phyloP scores from a whole-genome alignment of 2,113 vertebrate genomes.

The Myrmophylax atrothorax region DNA sequence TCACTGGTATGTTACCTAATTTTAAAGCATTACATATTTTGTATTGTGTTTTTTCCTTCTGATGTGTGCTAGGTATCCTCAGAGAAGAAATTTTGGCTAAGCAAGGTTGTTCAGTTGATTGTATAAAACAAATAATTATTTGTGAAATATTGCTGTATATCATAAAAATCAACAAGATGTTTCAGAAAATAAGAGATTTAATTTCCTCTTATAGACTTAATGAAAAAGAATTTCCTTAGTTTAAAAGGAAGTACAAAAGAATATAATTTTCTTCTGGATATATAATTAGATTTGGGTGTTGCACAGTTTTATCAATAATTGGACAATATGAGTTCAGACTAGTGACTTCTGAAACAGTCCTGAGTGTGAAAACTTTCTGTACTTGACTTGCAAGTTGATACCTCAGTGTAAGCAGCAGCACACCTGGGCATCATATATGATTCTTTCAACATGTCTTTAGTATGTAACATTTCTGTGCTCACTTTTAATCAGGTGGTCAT shows the following conservation, averaged over 20 bases:
- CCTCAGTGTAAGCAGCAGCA: constrained; percentile 21
- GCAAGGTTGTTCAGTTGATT: not conserved
- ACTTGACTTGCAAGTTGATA: constrained; percentile 6
- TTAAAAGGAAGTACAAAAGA: not conserved
- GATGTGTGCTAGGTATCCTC: not conserved
- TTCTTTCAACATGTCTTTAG: constrained; percentile 6
- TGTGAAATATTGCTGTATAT: not conserved
- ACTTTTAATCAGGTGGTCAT: not conserved
- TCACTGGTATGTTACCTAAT: not conserved
- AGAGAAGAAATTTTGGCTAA: not conserved
- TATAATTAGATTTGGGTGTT: not conserved
- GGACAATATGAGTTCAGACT: not conserved
- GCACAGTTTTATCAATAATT: not conserved
- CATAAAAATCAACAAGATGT: not conserved
- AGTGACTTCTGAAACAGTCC: constrained; percentile 27
- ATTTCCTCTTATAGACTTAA: not conserved
- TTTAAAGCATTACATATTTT: not conserved
- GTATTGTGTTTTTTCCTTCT: not conserved
- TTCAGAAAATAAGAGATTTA: not conserved
- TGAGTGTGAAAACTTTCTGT: constrained; percentile 42
- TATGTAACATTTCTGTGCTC: not conserved
- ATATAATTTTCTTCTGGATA: not conserved
- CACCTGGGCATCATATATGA: not conserved
- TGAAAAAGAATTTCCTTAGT: not conserved
- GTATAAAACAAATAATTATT: not conserved